Evolutionary conservation across 2,888 invertebrate genomes (phyloP).

Genomic region (Epinotia ramella): DNA sequence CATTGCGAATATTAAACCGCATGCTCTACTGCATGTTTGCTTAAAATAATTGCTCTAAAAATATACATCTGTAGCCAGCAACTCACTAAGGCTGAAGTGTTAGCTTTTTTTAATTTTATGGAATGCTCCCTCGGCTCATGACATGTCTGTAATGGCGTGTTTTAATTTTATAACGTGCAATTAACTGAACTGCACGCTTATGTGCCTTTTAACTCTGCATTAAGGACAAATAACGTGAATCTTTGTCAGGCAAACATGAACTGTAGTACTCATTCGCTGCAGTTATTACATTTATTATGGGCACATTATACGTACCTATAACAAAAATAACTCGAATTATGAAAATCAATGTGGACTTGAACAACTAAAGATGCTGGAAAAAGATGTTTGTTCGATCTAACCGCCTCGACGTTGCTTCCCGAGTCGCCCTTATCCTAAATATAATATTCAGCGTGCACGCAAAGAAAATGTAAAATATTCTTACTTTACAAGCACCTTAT

Average conservation of each 20-base stretch:
- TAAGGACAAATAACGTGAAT: too few relatives aligned
- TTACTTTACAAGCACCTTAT: neutral
- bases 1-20: slow-evolving; percentile 34
- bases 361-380: too few relatives aligned
- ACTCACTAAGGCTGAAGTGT: slow-evolving; percentile 6
- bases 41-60: slow-evolving; percentile 36
- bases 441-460: neutral
- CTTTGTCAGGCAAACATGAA: neutral
- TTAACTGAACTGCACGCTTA: neutral
- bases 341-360: too few relatives aligned
- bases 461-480: neutral
- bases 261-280: neutral
- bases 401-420: too few relatives aligned
- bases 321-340: too few relatives aligned
- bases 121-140: neutral
- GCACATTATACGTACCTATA: too few relatives aligned
- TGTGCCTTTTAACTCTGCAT: too few relatives aligned
- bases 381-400: too few relatives aligned
- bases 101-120: slow-evolving; percentile 11
- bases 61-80: slow-evolving; percentile 17
- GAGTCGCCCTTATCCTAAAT: neutral
- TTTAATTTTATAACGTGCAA: neutral
- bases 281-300: too few relatives aligned
- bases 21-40: slow-evolving; percentile 17
- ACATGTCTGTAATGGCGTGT: neutral